Evolutionary conservation across 2,113 vertebrate species (phyloP).

Genomic region (Trematocara nigrifrons): DNA sequence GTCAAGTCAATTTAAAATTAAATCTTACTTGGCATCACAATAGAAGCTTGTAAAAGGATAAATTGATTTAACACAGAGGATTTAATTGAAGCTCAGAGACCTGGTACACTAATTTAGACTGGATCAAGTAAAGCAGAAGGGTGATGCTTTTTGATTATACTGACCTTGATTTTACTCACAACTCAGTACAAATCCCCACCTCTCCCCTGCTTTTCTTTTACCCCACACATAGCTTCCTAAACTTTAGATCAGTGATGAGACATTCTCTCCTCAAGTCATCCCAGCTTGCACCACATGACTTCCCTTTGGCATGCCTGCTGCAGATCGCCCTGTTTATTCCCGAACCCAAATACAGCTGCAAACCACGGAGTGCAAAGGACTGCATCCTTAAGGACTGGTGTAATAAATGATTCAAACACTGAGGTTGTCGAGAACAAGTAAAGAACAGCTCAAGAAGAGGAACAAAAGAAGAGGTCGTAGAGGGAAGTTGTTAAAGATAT

Average conservation of each 20-base stretch:
- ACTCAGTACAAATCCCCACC: neutral
- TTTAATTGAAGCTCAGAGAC: neutral
- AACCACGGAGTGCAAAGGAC: constrained; percentile 25
- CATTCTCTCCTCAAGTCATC: neutral
- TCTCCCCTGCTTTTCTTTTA: neutral
- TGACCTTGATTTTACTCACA: neutral
- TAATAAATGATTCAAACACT: constrained; percentile 66
- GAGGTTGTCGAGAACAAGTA: constrained; percentile 14
- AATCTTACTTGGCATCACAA: neutral
- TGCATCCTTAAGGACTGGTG: constrained; percentile 50
- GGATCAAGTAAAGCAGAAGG: neutral
- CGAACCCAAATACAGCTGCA: constrained; percentile 21
- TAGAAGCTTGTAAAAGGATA: neutral
- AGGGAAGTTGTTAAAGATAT: neutral
- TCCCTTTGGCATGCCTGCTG: neutral
- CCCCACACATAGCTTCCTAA: neutral
- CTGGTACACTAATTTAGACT: neutral
- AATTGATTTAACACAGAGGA: neutral
- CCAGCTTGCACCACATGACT: neutral
- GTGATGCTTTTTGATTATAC: neutral
- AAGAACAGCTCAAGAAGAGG: neutral
- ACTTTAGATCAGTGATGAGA: constrained; percentile 17
- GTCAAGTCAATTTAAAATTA: neutral
- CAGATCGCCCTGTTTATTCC: constrained; percentile 24
- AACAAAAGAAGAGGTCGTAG: neutral